Base-by-base conservation (phyloP, 2,888 invertebrate genomes). In the Hymenopus coronatus region DNA sequence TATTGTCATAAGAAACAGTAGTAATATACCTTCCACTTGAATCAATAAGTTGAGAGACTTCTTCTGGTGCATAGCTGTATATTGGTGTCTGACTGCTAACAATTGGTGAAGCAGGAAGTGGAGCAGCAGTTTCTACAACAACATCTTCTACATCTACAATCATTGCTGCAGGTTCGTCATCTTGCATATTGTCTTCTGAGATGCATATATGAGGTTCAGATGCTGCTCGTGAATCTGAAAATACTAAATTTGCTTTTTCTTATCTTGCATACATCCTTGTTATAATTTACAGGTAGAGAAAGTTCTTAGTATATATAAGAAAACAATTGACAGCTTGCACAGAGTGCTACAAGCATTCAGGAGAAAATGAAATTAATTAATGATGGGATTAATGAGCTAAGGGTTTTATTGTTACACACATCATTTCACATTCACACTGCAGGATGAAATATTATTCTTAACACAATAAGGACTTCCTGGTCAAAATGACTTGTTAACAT, bases 81-180 rank as follows among this genome's bases (percentile, higher is more conserved):
- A 97, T 94, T 0, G 97, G 97, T 83, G 96, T 96, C 92, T 97
- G 96, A 81, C 91, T 94, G 88, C 94, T 94, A 6, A 95, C 93
- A 0, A 95, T 95, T 27, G 95, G 94, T 7, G 96, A 94, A 0
- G 96, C 95, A 86, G 96, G 93, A 88, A 97, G 93, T 0, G 96
- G 96, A 12, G 96, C 96, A 0, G 97, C 97, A 0, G 97, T 97
- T 93, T 97, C 97, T 85, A 96, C 95, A 88, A 96, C 96, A 89
- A 97, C 96, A 91, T 96, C 97, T 92, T 97, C 97, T 6, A 97
- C 96, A 92, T 97, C 97, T 0, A 97, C 97, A 89, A 97, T 95
- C 1, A 97, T 95, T 0, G 97, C 97, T 91, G 96, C 96, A 0
- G 97, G 96, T 83, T 95, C 95, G 8, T 92, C 93, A 88, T 93